Base-by-base conservation (phyloP, 2,888 invertebrate species). In the Bombylius discolor region DNA sequence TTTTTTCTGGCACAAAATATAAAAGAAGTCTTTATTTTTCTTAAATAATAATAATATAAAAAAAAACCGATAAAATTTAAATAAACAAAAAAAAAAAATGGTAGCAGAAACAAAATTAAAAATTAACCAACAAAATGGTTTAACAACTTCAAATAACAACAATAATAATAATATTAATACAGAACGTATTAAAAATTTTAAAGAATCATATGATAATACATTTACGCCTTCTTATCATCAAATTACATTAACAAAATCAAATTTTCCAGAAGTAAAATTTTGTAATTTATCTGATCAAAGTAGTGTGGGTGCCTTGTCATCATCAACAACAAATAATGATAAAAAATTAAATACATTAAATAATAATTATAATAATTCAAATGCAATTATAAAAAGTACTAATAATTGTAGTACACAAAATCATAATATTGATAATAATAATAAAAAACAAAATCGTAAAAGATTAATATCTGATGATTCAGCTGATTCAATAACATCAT, bases 251-350 rank as follows among this genome's bases (percentile, higher is more conserved):
- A 49, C 55, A 42, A 58, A 56, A 14, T 32, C 51, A 5, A 58
- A n/a, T 39, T 68, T 73, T 52, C 72, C 70, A 39, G 74, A 74
- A 64, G 74, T 74, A 14, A 74, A 67, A 13, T 74, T 74, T 60
- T 71, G 70, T 55, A 69, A 73, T 63, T 62, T 73, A 42, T 68
- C 70, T 11, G 67, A 65, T 55, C 32, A 32, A 9, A 47, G 53
- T 8, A 55, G 46, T 49, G 11, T 51, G 12, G 49, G 47, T 13
- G 46, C 51, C 42, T 47, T 55, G 11, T 50, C 39, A 42, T 42
- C 12, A 42, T 42, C 39, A 11, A 42, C 39, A 11, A 42, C 3
- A 42, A 42, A 42, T 42, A 36, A 36, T 36, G 36, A 36, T 36
- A 39, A 50, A 5, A 39, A 31, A 32, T 13, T 7, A 8, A 6